Evolutionary conservation across 2,797 vertebrate genomes (phyloP).

Genomic region (Gymnocypris eckloni): DNA sequence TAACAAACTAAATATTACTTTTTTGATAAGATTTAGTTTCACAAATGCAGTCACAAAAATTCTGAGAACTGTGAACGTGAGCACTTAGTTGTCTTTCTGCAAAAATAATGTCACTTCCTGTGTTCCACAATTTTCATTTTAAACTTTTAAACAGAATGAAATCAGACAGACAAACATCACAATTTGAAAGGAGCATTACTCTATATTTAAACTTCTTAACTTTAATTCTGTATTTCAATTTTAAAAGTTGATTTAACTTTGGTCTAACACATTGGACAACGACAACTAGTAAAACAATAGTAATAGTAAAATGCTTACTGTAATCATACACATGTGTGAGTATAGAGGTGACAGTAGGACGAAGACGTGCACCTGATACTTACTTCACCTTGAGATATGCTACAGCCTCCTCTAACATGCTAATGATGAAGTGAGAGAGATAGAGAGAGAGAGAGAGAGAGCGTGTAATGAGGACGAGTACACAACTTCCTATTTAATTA

Average conservation of each 20-base stretch:
- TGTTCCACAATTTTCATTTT: not conserved
- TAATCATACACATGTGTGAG: not conserved
- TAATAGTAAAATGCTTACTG: not conserved
- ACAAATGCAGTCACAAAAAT: not conserved
- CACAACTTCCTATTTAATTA: constrained; percentile 41
- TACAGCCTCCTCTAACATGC: constrained; percentile 26
- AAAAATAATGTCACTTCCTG: not conserved
- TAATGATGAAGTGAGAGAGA: constrained; percentile 26
- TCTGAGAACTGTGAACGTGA: not conserved
- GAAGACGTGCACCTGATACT: constrained; percentile 13
- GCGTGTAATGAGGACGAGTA: constrained; percentile 14
- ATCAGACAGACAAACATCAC: not conserved
- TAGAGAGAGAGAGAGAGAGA: constrained; percentile 6
- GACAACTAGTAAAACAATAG: not conserved
- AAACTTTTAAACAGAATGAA: not conserved
- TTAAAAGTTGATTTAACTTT: not conserved
- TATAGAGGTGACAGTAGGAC: constrained; percentile 30
- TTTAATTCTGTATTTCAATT: not conserved
- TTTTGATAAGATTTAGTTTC: not conserved
- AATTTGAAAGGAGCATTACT: too few relatives aligned
- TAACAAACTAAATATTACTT: not conserved
- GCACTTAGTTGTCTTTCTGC: not conserved
- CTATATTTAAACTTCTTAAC: too few relatives aligned
- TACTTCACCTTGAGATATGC: constrained; percentile 38
- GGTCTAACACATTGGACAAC: not conserved